phyloP scores from a whole-genome alignment of 2,888 invertebrate genomes.

The Rhagonycha fulva region DNA sequence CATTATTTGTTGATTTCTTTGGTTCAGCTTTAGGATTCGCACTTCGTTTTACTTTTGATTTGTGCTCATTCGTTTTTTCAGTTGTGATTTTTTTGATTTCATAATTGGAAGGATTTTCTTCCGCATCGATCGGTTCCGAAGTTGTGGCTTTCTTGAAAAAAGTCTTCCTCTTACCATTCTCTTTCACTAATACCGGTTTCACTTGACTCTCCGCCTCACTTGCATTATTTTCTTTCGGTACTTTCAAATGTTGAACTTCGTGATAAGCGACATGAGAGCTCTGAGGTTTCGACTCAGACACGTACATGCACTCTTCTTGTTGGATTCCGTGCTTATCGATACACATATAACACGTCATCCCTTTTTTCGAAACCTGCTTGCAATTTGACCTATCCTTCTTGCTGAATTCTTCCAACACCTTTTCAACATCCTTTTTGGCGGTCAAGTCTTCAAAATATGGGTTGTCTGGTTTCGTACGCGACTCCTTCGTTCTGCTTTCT shows the following conservation, averaged over 20 bases:
- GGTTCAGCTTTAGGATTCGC: slow-evolving; percentile 8
- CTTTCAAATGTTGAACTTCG: slow-evolving; percentile 65
- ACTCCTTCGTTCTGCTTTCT: slow-evolving; percentile 51
- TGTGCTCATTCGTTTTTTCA: neutral
- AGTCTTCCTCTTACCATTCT: slow-evolving; percentile 42
- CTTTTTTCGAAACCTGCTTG: slow-evolving; percentile 71
- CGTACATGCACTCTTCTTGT: slow-evolving; percentile 80
- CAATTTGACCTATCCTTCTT: slow-evolving; percentile 74
- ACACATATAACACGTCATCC: slow-evolving; percentile 79
- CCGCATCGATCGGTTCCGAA: slow-evolving; percentile 20
- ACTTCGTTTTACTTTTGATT: neutral
- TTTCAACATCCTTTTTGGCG: slow-evolving; percentile 69
- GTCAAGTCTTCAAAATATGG: slow-evolving; percentile 40
- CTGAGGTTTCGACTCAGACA: slow-evolving; percentile 70
- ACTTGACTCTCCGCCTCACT: slow-evolving; percentile 19
- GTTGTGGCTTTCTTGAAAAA: slow-evolving; percentile 10
- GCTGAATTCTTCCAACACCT: slow-evolving; percentile 73
- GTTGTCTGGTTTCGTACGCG: slow-evolving; percentile 54
- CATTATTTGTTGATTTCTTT: slow-evolving; percentile 34
- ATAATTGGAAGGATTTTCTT: slow-evolving; percentile 29
- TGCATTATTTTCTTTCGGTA: slow-evolving; percentile 52
- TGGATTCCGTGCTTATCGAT: slow-evolving; percentile 69
- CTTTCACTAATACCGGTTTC: slow-evolving; percentile 48
- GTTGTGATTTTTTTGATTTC: slow-evolving; percentile 20
- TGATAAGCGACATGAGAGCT: slow-evolving; percentile 69